Base-by-base conservation (phyloP, 2,113 vertebrate genomes). In the Azemiops feae region DNA sequence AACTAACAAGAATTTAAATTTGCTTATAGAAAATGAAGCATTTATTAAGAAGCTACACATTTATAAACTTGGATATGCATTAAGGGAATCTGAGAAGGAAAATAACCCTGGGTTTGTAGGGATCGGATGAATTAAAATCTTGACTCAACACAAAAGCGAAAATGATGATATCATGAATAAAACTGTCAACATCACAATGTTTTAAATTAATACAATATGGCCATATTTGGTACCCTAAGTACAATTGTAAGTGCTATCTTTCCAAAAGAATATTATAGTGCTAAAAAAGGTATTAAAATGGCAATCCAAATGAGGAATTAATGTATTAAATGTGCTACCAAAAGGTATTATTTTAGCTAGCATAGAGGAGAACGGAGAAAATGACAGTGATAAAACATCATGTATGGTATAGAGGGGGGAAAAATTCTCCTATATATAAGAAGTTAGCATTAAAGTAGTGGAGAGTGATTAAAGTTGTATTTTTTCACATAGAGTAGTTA, bases 11-110 rank as follows among this genome's bases (percentile, higher is more conserved):
- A 94, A 93, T 52, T 20, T 11, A 94, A 53, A 69, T 5, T 74
- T 93, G 39, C 10, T 92, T 93, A 92, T 89, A 88, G 93, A 10
- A 30, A 69, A 92, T 39, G 4, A 86, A 92, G 7, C 3, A 58
- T 57, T 86, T 86, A n/a, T 1, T 5, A 25, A 30, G 23, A 52
- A 92, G 5, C 50, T 52, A 64, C 54, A 64, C 6, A 88, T 34
- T 4, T 87, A 52, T 50, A 50, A 89, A 18, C 20, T 7, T 52
- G 58, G 11, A 30, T 30, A 25, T 89, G 45, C 25, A n/a, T 64
- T 81, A 34, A 43, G 34, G 18, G 34, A 47, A 87, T 45, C 43
- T 87, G 85, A 50, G 23, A 43, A 81, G 3, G 34, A 43, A 81
- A 81, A 81, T 81, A 39, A 22, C 18, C 34, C 34, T 81, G 74